These are phyloP conservation scores for Sylvietta virens DNA, from an alignment of 2,113 vertebrate species.

Conservation along the genomic window DNA sequence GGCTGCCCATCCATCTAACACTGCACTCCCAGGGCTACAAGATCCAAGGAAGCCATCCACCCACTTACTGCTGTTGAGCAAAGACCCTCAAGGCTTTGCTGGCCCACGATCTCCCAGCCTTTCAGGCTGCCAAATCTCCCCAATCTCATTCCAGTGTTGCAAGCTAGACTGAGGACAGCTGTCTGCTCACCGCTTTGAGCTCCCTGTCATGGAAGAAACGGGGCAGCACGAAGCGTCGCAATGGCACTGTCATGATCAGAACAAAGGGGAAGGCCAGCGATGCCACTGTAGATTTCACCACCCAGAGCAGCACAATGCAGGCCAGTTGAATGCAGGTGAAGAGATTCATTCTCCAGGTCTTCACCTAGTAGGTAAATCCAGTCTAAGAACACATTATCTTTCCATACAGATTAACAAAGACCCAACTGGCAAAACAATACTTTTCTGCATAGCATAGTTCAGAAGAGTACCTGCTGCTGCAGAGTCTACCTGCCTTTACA, in stretches of 20 bases:
- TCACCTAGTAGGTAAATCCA: slow-evolving; percentile 80
- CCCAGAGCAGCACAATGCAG: slow-evolving; percentile 93
- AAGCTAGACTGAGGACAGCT: not conserved
- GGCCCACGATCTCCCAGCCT: not conserved
- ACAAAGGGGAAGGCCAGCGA: slow-evolving; percentile 96
- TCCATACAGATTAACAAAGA: not conserved
- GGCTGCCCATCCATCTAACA: not conserved
- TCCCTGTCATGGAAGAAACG: slow-evolving; percentile 92
- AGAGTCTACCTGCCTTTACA: not conserved
- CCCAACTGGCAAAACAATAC: not conserved
- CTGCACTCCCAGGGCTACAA: not conserved
- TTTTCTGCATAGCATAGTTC: not conserved
- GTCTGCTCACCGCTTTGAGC: slow-evolving; percentile 87
- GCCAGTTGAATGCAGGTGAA: slow-evolving; percentile 92
- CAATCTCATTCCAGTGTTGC: not conserved
- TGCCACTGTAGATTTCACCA: slow-evolving; percentile 90
- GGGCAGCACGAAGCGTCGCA: slow-evolving; percentile 88
- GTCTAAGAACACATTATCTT: not conserved
- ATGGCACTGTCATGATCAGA: slow-evolving; percentile 95
- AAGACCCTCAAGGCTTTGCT: not conserved
- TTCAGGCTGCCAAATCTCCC: not conserved
- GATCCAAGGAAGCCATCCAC: not conserved
- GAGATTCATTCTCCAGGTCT: slow-evolving; percentile 98
- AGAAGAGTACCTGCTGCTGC: not conserved
- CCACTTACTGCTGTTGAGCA: not conserved